A percentile compares a stretch with the other conserved stretches of the same genome.
phyloP scores from a whole-genome alignment of 1,140 invertebrate species.

The Drosophila prosaltans region DNA sequence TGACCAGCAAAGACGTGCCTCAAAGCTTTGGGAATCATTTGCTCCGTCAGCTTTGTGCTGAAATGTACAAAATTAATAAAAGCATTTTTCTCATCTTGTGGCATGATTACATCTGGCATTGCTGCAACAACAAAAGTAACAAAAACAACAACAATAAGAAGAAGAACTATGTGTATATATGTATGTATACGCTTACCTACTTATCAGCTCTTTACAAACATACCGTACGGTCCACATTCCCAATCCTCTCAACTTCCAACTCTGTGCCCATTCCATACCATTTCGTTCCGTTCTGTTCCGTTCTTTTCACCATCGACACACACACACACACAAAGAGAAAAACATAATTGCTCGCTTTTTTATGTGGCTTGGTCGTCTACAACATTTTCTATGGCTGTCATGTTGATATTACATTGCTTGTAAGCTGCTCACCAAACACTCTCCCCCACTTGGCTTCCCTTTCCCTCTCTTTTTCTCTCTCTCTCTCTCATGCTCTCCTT shows the following conservation, averaged over 20 bases:
- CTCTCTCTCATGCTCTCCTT: neutral
- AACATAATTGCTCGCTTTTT: constrained; percentile 74
- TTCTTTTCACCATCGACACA: constrained; percentile 19
- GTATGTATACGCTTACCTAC: constrained; percentile 49
- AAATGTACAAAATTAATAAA: constrained; percentile 74
- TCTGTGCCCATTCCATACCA: neutral
- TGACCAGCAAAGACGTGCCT: constrained; percentile 10
- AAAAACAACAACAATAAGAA: constrained; percentile 7
- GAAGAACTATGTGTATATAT: neutral
- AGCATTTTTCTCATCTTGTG: constrained; percentile 55
- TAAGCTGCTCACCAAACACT: constrained; percentile 50
- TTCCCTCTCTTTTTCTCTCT: neutral
- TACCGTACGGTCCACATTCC: neutral
- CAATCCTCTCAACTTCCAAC: neutral
- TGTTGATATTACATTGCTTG: constrained; percentile 77
- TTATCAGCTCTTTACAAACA: constrained; percentile 41
- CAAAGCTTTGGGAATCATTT: constrained; percentile 29
- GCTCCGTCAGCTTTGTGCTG: constrained; percentile 44
- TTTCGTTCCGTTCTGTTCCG: neutral
- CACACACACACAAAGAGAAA: constrained; percentile 23
- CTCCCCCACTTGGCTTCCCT: neutral
- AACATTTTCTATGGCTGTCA: constrained; percentile 73
- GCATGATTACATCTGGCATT: constrained; percentile 65
- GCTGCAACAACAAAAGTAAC: constrained; percentile 26
- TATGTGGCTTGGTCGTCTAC: constrained; percentile 70